Percentiles rank a stretch among this genome's conserved stretches.
These are phyloP conservation scores for Otolemur garnettii DNA, from an alignment of 2,113 vertebrate genomes.

Conservation along the genomic window DNA sequence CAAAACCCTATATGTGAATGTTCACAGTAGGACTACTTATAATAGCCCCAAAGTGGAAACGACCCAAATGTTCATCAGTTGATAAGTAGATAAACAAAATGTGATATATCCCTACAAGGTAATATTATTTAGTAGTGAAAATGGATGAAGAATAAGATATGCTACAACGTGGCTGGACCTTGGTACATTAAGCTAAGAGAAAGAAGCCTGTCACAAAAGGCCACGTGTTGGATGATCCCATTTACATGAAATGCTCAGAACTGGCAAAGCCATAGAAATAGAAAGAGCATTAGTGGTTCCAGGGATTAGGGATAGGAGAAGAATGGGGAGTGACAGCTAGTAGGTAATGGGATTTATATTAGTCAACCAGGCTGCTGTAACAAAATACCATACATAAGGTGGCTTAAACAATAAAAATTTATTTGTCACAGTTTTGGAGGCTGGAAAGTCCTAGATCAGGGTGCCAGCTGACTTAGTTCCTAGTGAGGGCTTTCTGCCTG, in stretches of 20 bases:
- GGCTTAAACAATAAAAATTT: background rate
- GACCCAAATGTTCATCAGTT: background rate
- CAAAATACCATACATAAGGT: background rate
- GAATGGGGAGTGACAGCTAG: background rate
- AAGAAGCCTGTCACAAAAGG: constrained; percentile 26
- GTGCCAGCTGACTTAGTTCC: background rate
- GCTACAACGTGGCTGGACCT: background rate
- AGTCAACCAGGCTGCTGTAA: background rate
- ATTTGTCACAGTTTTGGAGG: background rate
- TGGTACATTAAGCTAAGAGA: background rate
- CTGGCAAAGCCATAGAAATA: background rate
- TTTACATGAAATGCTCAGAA: background rate
- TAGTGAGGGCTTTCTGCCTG: background rate
- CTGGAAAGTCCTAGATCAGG: background rate
- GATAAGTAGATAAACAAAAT: constrained; percentile 3
- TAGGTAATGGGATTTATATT: background rate
- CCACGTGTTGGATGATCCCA: background rate
- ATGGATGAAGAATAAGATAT: background rate
- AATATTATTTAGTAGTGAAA: background rate
- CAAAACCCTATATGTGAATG: background rate
- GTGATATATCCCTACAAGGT: background rate
- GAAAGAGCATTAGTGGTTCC: background rate
- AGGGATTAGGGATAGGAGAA: background rate
- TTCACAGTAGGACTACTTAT: background rate
- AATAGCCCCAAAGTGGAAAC: background rate